These are phyloP conservation scores for Dermochelys coriacea DNA, from an alignment of 2,797 vertebrate species.

Conservation along the genomic window DNA sequence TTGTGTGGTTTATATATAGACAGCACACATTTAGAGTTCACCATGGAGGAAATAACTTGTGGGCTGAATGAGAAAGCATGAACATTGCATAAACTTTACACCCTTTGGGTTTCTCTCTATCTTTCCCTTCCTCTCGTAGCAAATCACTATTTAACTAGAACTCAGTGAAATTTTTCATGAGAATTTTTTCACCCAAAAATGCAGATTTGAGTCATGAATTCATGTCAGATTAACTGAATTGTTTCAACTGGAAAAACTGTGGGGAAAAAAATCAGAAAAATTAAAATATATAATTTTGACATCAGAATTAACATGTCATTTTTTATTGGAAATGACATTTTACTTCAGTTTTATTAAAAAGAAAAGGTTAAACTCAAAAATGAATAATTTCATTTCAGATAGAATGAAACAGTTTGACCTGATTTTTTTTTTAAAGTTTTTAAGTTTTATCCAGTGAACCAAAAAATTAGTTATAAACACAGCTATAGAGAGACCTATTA, in stretches of 20 bases:
- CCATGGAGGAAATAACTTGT: not conserved
- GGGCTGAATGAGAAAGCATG: not conserved
- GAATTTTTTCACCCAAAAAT: not conserved
- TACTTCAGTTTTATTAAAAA: not conserved
- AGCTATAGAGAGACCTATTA: not conserved
- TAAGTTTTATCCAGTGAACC: too few relatives aligned
- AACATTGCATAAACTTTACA: not conserved
- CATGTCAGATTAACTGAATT: not conserved
- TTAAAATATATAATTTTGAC: not conserved
- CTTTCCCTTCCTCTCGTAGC: not conserved
- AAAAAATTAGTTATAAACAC: not conserved
- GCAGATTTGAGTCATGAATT: not conserved
- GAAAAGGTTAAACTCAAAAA: not conserved
- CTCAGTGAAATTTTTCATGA: not conserved
- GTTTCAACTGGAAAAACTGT: not conserved
- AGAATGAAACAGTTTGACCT: not conserved
- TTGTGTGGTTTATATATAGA: slow-evolving; percentile 11
- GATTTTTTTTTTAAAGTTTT: too few relatives aligned
- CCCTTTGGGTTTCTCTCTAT: slow-evolving; percentile 32
- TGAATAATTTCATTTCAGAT: not conserved
- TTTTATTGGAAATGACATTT: not conserved
- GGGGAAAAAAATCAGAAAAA: not conserved
- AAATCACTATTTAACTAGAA: slow-evolving; percentile 9
- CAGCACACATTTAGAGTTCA: not conserved
- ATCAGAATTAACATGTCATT: not conserved